Percentiles rank a stretch among this genome's conserved stretches.
Conservation (phyloP, 2,113 vertebrate genomes). For the Pseudolaguvia tuberculata region DNA sequence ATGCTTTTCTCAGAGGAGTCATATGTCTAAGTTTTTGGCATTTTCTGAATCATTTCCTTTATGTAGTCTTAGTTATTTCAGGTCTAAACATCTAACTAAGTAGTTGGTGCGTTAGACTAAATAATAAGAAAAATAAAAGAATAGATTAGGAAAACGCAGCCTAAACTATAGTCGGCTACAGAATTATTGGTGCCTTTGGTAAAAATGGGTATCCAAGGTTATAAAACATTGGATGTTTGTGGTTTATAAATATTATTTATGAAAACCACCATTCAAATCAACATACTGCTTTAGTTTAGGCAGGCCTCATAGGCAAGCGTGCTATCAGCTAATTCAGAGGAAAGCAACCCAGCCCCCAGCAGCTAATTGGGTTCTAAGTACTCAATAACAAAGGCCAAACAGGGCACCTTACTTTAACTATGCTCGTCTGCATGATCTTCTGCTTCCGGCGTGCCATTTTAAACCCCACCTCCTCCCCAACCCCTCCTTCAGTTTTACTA, state of each 20-base stretch:
- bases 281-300: no score
- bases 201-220: neutral
- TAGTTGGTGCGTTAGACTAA: constrained; percentile 2
- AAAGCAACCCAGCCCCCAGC: no score
- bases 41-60: neutral
- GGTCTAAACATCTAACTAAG: neutral
- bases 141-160: neutral
- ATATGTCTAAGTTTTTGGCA: constrained; percentile 52
- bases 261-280: neutral
- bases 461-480: no score
- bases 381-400: no score
- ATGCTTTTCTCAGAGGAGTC: constrained; percentile 76
- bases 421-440: no score
- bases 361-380: no score
- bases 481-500: no score
- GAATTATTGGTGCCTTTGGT: neutral
- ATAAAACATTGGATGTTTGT: neutral
- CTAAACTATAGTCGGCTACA: neutral
- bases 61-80: neutral
- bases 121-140: neutral
- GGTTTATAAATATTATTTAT: neutral
- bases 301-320: no score
- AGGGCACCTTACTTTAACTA: no score
- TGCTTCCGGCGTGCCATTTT: no score
- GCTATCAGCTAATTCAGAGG: no score